Conservation (phyloP, 2,888 invertebrate species). For the Papilio demoleus region DNA sequence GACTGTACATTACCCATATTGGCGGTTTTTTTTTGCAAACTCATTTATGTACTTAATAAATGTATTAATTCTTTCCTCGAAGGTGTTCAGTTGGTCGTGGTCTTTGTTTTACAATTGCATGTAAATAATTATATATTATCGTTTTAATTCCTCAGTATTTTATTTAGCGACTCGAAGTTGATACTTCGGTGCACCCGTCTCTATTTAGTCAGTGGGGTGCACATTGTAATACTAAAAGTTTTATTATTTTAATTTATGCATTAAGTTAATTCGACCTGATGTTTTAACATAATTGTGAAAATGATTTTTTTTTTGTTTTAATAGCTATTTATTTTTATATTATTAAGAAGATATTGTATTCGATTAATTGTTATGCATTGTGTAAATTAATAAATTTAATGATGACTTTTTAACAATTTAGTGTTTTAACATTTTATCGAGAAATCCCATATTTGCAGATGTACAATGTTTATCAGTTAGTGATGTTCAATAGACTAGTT, state of each 20-base stretch:
- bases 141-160: conserved; percentile 42
- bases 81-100: conserved; percentile 38
- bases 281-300: conserved; percentile 72
- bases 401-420: conserved; percentile 56
- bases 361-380: conserved; percentile 73
- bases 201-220: conserved; percentile 36
- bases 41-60: conserved; percentile 37
- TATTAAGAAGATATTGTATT: conserved; percentile 76
- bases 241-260: conserved; percentile 47
- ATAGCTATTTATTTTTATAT: conserved; percentile 79
- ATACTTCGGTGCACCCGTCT: conserved; percentile 24
- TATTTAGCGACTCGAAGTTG: conserved; percentile 30
- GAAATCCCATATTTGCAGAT: conserved; percentile 81
- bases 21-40: conserved; percentile 14
- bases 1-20: conserved; percentile 21
- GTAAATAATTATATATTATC: conserved; percentile 35
- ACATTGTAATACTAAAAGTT: conserved; percentile 36
- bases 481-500: conserved; percentile 84
- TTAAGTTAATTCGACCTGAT: conserved; percentile 65
- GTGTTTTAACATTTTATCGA: conserved; percentile 53
- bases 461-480: conserved; percentile 83
- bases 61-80: conserved; percentile 28
- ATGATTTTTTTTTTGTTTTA: conserved; percentile 63
- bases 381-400: conserved; percentile 73
- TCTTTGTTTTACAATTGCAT: conserved; percentile 36